Conservation (phyloP, 2,797 vertebrate genomes). For the Falco novaeseelandiae region DNA sequence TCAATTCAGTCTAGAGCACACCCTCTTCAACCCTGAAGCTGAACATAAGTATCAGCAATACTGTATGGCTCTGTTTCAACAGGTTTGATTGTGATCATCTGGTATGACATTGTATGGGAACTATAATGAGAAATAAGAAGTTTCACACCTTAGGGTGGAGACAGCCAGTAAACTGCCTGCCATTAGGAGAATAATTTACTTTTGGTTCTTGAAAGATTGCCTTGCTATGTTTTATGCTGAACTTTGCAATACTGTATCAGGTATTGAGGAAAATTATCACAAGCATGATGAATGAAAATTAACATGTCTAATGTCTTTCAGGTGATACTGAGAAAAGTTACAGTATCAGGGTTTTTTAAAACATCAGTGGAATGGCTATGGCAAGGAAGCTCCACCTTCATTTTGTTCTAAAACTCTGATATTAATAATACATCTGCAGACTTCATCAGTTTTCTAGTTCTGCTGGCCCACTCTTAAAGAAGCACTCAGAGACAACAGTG, state of each 20-base stretch:
- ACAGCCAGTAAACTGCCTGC: background rate
- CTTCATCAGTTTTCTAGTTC: background rate
- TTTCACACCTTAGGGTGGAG: background rate
- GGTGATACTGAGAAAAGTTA: background rate
- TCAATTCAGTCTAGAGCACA: background rate
- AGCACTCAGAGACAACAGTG: background rate
- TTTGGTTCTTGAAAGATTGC: background rate
- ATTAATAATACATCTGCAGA: background rate
- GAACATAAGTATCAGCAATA: background rate
- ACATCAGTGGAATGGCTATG: background rate
- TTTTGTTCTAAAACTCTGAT: background rate
- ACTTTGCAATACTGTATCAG: background rate
- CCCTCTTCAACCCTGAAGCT: background rate
- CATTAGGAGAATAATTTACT: background rate
- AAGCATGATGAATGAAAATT: background rate
- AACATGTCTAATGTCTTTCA: background rate
- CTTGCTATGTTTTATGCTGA: background rate
- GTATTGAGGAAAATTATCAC: background rate
- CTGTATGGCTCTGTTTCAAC: background rate
- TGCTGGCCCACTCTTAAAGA: background rate
- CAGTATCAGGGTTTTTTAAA: background rate
- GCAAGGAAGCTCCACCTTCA: background rate
- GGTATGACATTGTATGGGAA: background rate
- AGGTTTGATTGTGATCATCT: background rate
- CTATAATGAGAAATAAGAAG: background rate